Evolutionary conservation across 92 coral and sea anemone species (phyloP).

Genomic region (Scolanthus callimorphus): DNA sequence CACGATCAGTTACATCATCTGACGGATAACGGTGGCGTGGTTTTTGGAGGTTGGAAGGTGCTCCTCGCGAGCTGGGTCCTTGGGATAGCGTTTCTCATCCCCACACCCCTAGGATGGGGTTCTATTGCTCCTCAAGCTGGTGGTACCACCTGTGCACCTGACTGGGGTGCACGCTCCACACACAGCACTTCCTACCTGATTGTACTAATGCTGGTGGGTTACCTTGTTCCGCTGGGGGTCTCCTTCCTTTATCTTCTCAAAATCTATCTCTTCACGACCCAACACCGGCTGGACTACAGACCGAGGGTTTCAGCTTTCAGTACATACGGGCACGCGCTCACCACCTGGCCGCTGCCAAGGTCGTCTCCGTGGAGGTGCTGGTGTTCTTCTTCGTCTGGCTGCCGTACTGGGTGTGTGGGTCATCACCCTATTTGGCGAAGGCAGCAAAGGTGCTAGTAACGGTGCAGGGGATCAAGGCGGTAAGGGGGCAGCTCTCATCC

Average conservation of each 20-base stretch:
- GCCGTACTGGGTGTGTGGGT: conserved; percentile 34
- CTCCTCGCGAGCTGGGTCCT: conserved; percentile 46
- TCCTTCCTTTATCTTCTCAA: conserved; percentile 41
- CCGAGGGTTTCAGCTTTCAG: conserved; percentile 7
- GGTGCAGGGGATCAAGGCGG: background rate
- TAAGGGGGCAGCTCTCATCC: conserved; percentile 1
- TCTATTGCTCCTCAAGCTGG: conserved; percentile 43
- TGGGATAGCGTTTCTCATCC: conserved; percentile 26
- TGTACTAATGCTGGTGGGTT: conserved; percentile 33
- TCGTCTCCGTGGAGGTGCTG: conserved; percentile 1
- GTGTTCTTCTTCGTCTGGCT: conserved; percentile 16
- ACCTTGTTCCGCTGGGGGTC: conserved; percentile 50
- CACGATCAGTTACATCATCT: background rate
- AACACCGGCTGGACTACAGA: conserved; percentile 1
- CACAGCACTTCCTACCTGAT: conserved; percentile 39
- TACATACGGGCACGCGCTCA: conserved; percentile 12
- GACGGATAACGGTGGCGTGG: background rate
- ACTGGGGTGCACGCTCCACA: conserved; percentile 40
- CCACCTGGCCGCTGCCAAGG: conserved; percentile 11
- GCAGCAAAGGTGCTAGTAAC: background rate
- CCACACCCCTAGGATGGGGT: conserved; percentile 67
- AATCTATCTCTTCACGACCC: conserved; percentile 10
- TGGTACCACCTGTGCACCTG: conserved; percentile 53
- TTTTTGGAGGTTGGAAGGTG: conserved; percentile 1
- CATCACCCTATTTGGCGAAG: background rate